Percentiles rank a stretch among this genome's conserved stretches.
phyloP scores from a whole-genome alignment of 2,113 vertebrate genomes.

The Vombatus ursinus region DNA sequence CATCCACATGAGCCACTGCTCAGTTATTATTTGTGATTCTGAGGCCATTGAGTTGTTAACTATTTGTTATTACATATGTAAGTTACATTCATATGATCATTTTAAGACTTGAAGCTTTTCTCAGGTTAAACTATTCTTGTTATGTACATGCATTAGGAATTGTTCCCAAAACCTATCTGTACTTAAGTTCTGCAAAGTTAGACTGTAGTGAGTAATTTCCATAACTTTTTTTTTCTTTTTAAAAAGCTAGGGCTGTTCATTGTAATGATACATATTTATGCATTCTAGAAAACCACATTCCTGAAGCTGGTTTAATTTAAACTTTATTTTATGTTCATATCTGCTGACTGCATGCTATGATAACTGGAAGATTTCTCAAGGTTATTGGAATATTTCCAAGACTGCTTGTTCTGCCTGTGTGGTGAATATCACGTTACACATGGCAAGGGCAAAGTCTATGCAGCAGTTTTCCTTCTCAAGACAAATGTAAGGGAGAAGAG shows the following conservation, averaged over 20 bases:
- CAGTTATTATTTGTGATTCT: background rate
- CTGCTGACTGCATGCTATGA: constrained; percentile 35
- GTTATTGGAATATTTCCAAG: background rate
- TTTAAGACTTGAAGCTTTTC: background rate
- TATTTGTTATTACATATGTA: background rate
- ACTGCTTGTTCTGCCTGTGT: background rate
- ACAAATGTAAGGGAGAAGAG: constrained; percentile 1
- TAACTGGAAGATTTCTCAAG: constrained; percentile 42
- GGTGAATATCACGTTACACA: constrained; percentile 48
- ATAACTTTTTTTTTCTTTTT: constrained; percentile 25
- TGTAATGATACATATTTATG: constrained; percentile 40
- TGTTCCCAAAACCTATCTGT: background rate
- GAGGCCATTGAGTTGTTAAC: background rate
- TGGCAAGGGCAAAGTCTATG: constrained; percentile 37
- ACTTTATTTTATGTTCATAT: constrained; percentile 55
- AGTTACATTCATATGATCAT: background rate
- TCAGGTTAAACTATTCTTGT: background rate
- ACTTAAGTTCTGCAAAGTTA: background rate
- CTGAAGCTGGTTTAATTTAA: constrained; percentile 59
- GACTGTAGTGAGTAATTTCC: background rate
- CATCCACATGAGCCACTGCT: background rate
- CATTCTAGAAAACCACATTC: constrained; percentile 46
- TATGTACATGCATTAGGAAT: background rate
- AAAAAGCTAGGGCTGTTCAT: background rate
- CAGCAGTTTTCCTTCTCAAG: constrained; percentile 54